phyloP scores from a whole-genome alignment of 1,140 invertebrate genomes.

The Antheraea mylitta region DNA sequence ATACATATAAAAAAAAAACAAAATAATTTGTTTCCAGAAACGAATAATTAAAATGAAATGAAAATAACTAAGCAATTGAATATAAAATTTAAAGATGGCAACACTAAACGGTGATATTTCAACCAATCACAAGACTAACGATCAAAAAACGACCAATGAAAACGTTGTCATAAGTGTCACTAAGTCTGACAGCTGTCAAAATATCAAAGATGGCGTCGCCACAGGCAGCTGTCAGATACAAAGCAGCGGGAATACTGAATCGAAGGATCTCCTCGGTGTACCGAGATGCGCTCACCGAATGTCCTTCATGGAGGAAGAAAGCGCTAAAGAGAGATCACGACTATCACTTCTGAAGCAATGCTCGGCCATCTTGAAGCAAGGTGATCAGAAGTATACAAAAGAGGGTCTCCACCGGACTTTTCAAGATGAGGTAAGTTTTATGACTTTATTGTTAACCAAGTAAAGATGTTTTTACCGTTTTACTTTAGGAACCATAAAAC shows the following conservation, averaged over 20 bases:
- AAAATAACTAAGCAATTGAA: neutral
- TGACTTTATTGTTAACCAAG: too few relatives aligned
- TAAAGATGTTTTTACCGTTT: too few relatives aligned
- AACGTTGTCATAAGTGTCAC: constrained; percentile 7
- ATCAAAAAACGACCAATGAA: neutral
- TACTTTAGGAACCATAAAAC: too few relatives aligned
- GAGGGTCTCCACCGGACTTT: constrained; percentile 83
- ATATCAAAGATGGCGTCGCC: neutral
- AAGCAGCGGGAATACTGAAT: constrained; percentile 14
- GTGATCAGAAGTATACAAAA: constrained; percentile 79
- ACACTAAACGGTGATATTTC: constrained; percentile 7
- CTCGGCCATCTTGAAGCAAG: constrained; percentile 81
- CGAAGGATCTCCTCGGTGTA: constrained; percentile 39
- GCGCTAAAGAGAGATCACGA: constrained; percentile 80
- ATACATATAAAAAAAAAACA: neutral
- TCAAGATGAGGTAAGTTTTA: constrained; percentile 81
- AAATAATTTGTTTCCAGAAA: neutral
- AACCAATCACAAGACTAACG: neutral
- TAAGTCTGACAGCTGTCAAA: constrained; percentile 5
- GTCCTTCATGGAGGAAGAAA: constrained; percentile 85
- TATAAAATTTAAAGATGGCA: too few relatives aligned
- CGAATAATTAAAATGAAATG: neutral
- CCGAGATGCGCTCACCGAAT: constrained; percentile 62
- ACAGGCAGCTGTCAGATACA: constrained; percentile 3
- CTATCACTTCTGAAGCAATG: constrained; percentile 81